These are phyloP conservation scores for Callinectes sapidus DNA, from an alignment of 2,888 invertebrate genomes.

Conservation along the genomic window DNA sequence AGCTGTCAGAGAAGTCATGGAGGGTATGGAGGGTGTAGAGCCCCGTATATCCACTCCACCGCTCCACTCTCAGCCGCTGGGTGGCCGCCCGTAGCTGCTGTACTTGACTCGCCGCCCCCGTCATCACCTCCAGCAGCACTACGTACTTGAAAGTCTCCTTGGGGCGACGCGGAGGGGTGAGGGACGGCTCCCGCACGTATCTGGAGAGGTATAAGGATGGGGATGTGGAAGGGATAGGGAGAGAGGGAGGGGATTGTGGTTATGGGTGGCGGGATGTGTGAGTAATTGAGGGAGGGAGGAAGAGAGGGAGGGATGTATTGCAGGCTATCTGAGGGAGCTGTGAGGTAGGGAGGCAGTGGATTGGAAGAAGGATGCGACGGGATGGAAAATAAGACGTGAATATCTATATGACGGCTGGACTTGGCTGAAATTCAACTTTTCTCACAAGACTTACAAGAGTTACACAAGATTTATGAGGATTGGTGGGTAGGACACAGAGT, in stretches of 20 bases:
- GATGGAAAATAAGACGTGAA: background rate
- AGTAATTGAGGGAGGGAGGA: too few relatives aligned
- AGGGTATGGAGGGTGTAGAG: conserved; percentile 63
- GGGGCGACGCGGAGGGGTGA: conserved; percentile 10
- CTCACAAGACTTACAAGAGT: background rate
- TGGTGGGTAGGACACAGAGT: background rate
- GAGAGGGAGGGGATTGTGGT: background rate
- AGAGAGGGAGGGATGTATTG: background rate
- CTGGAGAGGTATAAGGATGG: conserved; percentile 36
- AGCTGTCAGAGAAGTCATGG: conserved; percentile 57
- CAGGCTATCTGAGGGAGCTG: background rate
- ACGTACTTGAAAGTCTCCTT: conserved; percentile 68
- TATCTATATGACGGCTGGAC: background rate
- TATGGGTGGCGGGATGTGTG: background rate
- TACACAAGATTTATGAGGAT: background rate
- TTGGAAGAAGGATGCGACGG: background rate
- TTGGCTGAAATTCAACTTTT: background rate
- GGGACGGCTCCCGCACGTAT: conserved; percentile 55
- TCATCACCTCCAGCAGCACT: conserved; percentile 60
- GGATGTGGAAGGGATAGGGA: background rate
- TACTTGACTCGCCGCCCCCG: conserved; percentile 21
- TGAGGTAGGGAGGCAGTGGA: background rate
- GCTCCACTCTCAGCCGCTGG: conserved; percentile 66
- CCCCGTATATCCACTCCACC: conserved; percentile 69
- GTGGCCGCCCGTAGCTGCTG: conserved; percentile 65